Conservation (phyloP, 2,797 vertebrate species). For the Dendrocincla fuliginosa region DNA sequence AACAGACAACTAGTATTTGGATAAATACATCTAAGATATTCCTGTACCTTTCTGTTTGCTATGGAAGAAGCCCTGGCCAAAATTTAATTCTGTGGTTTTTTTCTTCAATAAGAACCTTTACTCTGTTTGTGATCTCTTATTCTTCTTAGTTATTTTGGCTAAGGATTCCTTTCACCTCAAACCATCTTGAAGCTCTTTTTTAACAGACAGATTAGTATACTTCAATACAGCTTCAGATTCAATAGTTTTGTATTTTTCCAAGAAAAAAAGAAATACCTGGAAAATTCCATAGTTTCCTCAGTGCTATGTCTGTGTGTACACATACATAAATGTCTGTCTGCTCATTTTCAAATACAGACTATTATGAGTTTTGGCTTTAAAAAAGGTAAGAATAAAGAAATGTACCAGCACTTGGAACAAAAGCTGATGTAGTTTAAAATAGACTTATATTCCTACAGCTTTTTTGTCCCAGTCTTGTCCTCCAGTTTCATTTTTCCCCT, state of each 20-base stretch:
- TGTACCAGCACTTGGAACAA: not conserved
- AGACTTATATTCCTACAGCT: not conserved
- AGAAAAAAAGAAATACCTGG: not conserved
- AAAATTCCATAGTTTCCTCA: not conserved
- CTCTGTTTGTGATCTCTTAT: not conserved
- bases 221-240: not conserved
- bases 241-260: not conserved
- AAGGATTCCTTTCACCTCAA: not conserved
- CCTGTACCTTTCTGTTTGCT: not conserved
- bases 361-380: not conserved
- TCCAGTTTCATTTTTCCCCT: not conserved
- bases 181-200: not conserved
- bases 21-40: not conserved
- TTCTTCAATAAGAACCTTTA: not conserved
- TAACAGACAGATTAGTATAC: not conserved
- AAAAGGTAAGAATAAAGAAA: not conserved
- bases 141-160: not conserved
- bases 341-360: not conserved
- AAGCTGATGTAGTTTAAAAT: not conserved
- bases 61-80: not conserved
- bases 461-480: not conserved
- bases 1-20: not conserved
- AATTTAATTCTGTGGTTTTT: not conserved
- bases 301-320: rapidly evolving
- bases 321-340: not conserved